Percentiles rank a stretch among this genome's conserved stretches.
phyloP scores from a whole-genome alignment of 2,113 vertebrate genomes.

The Numenius arquata region DNA sequence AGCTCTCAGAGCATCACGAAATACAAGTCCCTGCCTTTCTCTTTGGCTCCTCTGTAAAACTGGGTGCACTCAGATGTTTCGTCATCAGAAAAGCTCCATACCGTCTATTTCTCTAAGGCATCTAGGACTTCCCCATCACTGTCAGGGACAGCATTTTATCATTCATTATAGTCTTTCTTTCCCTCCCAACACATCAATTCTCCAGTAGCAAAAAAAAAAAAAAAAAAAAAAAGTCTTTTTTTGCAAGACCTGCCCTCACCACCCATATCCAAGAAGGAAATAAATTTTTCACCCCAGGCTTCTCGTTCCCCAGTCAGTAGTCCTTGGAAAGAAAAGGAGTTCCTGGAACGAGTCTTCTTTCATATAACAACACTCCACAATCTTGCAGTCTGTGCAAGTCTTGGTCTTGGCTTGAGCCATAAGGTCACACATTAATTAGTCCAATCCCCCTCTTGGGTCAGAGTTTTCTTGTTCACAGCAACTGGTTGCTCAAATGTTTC shows the following conservation, averaged over 20 bases:
- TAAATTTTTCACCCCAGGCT: not conserved
- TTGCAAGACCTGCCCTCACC: rapidly evolving
- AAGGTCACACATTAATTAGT: constrained; percentile 30
- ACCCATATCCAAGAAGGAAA: not conserved
- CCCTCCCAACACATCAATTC: not conserved
- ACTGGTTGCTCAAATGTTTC: not conserved
- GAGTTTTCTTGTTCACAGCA: constrained; percentile 5
- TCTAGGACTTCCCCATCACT: not conserved
- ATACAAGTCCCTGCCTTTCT: not conserved
- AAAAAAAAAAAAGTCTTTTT: not conserved
- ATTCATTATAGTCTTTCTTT: not conserved
- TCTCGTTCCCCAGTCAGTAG: not conserved
- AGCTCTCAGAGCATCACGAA: not conserved
- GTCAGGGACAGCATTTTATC: not conserved
- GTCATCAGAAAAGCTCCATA: not conserved
- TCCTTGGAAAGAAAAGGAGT: not conserved
- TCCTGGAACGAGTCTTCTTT: not conserved
- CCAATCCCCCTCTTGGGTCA: not conserved
- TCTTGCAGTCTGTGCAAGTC: constrained; percentile 3
- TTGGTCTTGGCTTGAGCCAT: constrained; percentile 5
- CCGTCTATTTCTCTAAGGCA: not conserved
- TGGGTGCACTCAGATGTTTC: not conserved
- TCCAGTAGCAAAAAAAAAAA: not conserved
- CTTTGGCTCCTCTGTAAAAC: not conserved
- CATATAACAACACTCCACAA: not conserved